Evolutionary conservation across 2,113 vertebrate species (phyloP), one percentile per base, ranked within the genome.

Genomic region (Puma concolor): DNA sequence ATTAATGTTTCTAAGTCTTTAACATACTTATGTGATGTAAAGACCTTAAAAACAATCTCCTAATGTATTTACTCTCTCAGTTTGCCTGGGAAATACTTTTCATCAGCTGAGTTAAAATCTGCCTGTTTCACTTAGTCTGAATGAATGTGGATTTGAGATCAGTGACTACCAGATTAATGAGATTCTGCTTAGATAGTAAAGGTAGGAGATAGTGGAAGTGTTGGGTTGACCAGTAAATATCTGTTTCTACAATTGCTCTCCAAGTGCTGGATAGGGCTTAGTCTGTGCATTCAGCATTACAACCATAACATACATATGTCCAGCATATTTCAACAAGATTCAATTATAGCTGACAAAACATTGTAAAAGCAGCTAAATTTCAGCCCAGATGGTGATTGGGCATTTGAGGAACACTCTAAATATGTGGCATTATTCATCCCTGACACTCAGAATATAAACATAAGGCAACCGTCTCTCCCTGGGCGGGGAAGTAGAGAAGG

Each of bases 271-370:
- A 50, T 38, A 82, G 76, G 52, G n/a, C 52, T 88, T 71, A 38
- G 67, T 63, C n/a, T 92, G 4, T 48, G 15, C 84, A 85, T 71
- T 92, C n/a, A 67, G 36, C 81, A 77, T 81, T 72, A 14, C 48
- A 96, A 50, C 76, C 57, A 9, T 66, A 92, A 71, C 5, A 15
- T 92, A 86, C 44, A 67, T 83, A 98, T 97, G 92, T 69, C 84
- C 69, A 50, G 85, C 87, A 89, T 95, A 91, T 95, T 97, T 96
- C 92, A 97, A 94, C 41, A 79, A 69, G 77, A 93, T 88, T 97
- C 81, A 92, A 89, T 96, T 95, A 81, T 89, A 95, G 91, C 92
- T 96, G 96, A 95, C 92, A 94, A 90, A 94, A 95, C 77, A 94
- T 97, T 97, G 36, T 90, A 96, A 95, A 96, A 44, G 72, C 41